Evolutionary conservation across 1,140 invertebrate species (phyloP).

Genomic region (Nasonia longicornis): DNA sequence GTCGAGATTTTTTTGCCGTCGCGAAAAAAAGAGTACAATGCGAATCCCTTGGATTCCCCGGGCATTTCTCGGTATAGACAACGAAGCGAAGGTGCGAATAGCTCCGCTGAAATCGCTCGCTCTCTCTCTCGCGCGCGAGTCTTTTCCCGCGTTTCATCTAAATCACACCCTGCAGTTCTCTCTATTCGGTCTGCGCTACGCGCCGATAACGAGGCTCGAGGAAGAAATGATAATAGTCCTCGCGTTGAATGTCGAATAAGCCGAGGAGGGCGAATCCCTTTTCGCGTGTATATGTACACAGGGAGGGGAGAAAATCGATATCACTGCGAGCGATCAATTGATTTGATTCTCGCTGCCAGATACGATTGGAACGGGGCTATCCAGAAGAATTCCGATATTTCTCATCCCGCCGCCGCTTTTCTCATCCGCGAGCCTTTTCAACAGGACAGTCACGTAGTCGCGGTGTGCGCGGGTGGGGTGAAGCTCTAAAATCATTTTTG

Average conservation of each 20-base stretch:
- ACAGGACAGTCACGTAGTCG: slow-evolving; percentile 52
- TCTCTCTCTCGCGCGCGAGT: no score
- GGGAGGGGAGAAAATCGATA: slow-evolving; percentile 35
- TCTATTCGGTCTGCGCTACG: background rate
- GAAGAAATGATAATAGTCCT: background rate
- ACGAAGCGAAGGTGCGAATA: no score
- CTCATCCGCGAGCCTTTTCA: slow-evolving; percentile 45
- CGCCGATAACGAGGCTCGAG: background rate
- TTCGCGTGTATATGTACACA: background rate
- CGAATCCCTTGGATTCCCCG: no score
- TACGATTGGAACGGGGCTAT: slow-evolving; percentile 44
- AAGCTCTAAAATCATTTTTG: slow-evolving; percentile 57
- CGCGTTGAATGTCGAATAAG: slow-evolving; percentile 20
- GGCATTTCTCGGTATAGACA: no score
- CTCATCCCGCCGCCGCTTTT: slow-evolving; percentile 33
- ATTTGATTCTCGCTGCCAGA: slow-evolving; percentile 32
- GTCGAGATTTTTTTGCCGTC: no score
- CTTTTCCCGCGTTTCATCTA: background rate
- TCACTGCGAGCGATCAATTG: slow-evolving; percentile 30
- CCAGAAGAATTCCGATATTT: slow-evolving; percentile 57
- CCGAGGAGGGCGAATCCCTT: background rate
- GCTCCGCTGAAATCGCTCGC: no score
- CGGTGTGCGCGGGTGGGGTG: background rate
- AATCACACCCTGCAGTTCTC: background rate
- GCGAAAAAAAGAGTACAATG: no score